A percentile compares a stretch with the other conserved stretches of the same genome.
Conservation (phyloP, 1,140 invertebrate species). For the Dolichoris vasculosae region DNA sequence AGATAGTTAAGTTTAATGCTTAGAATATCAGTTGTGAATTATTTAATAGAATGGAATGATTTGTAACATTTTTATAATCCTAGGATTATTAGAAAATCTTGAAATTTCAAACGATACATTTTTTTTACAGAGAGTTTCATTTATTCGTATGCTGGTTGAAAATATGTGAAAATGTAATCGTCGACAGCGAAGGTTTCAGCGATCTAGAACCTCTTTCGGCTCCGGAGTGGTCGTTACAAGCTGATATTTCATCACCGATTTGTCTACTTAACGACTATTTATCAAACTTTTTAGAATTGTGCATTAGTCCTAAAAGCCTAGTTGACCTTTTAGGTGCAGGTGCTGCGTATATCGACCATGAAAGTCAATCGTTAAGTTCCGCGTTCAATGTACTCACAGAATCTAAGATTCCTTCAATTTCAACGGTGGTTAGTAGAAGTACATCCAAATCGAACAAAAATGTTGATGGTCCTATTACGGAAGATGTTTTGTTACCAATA, state of each 20-base stretch:
- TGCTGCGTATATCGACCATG: conserved; percentile 63
- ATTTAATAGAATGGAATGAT: too few relatives aligned
- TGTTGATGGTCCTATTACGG: conserved; percentile 82
- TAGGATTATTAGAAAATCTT: neutral
- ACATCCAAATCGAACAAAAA: conserved; percentile 71
- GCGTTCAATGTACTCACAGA: conserved; percentile 76
- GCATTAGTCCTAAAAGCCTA: conserved; percentile 70
- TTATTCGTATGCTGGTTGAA: conserved; percentile 91
- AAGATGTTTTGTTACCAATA: conserved; percentile 84
- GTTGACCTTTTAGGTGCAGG: conserved; percentile 78
- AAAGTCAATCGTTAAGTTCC: conserved; percentile 67
- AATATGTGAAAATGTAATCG: conserved; percentile 88
- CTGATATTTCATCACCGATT: conserved; percentile 77
- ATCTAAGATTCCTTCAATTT: conserved; percentile 76
- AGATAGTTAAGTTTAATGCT: neutral
- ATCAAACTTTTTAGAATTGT: conserved; percentile 76
- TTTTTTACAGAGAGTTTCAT: conserved; percentile 80
- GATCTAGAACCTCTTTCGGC: conserved; percentile 92
- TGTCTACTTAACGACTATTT: conserved; percentile 82
- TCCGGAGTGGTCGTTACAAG: conserved; percentile 83
- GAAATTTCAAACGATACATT: conserved; percentile 54
- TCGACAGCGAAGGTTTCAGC: conserved; percentile 90
- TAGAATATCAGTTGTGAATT: too few relatives aligned
- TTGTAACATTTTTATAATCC: too few relatives aligned
- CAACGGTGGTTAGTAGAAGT: conserved; percentile 72